Conservation (phyloP, 2,113 vertebrate species). For the Arvicanthis niloticus region DNA sequence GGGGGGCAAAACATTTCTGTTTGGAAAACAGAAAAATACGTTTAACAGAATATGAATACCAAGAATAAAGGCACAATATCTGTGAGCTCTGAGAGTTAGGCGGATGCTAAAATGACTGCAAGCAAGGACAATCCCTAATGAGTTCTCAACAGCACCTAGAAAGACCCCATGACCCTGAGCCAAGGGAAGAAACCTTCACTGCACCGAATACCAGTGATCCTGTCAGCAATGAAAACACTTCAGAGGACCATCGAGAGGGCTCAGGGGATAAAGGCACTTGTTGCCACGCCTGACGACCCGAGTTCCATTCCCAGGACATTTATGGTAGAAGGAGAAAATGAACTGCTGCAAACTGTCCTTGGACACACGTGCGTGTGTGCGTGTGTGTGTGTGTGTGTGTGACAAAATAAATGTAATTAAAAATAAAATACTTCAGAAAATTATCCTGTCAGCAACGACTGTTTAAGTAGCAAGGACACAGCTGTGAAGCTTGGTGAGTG, state of each 20-base stretch:
- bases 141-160: not conserved
- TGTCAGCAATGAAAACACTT: not conserved
- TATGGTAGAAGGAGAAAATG: not conserved
- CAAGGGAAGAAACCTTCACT: not conserved
- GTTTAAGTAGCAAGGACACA: not conserved
- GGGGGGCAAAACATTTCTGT: not conserved
- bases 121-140: not conserved
- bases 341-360: not conserved
- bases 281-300: not conserved
- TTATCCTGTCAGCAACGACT: conserved; percentile 7
- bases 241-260: not conserved
- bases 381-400: not conserved
- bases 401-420: not conserved
- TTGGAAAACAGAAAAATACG: conserved; percentile 47
- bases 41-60: not conserved
- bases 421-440: conserved; percentile 7
- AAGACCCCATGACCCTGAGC: not conserved
- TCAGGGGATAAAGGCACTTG: not conserved
- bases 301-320: not conserved
- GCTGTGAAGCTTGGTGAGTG: not conserved
- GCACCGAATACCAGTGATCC: not conserved
- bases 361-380: not conserved
- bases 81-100: not conserved
- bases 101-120: conserved; percentile 8
- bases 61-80: conserved; percentile 45